Base-by-base conservation (phyloP, 2,888 invertebrate genomes). In the Drosophila subquinaria region DNA sequence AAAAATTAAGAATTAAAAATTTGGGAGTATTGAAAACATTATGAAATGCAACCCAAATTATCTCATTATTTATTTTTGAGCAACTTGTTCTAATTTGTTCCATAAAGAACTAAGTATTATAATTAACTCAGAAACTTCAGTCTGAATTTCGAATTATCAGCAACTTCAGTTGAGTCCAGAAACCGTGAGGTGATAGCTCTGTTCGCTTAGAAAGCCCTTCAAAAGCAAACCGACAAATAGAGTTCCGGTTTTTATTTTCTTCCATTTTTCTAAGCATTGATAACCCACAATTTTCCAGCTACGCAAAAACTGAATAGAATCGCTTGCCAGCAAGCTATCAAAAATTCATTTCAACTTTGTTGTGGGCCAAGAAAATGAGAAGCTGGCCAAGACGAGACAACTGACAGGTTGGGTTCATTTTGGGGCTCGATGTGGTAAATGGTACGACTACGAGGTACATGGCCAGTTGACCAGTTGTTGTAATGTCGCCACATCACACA, bases 401-500 rank as follows among this genome's bases (percentile, higher is more conserved):
- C 27, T 40, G 56, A 50, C 33, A 27, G 56, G 51, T 61, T 56
- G 62, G 60, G 53, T 52, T 51, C 35, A 23, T 51, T 62, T 50
- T 66, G 45, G 35, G 17, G n/a, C 9, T 43, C 35, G 35, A 42
- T 23, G 40, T 27, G 30, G 43, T 30, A 0, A 27, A 50, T 6
- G 40, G 55, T n/a, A 36, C 23, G 40, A 27, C 52, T n/a, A 33
- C 23, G 40, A 27, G 30, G 43, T 20, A 51, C 36, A 47, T 6
- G 42, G 52, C 33, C 67, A 20, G 43, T 42, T 40, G 30, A 43
- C 13, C 50, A 45, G 42, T 57, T 68, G 55, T 40, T 66, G 63
- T 57, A 66, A 61, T 70, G 64, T 75, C 53, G 65, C 65, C 79
- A 76, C 81, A 81, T 77, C 81, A 78, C 71, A 77, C 63, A 45